Conservation (phyloP, 2,113 vertebrate genomes). For the Nicator chloris region DNA sequence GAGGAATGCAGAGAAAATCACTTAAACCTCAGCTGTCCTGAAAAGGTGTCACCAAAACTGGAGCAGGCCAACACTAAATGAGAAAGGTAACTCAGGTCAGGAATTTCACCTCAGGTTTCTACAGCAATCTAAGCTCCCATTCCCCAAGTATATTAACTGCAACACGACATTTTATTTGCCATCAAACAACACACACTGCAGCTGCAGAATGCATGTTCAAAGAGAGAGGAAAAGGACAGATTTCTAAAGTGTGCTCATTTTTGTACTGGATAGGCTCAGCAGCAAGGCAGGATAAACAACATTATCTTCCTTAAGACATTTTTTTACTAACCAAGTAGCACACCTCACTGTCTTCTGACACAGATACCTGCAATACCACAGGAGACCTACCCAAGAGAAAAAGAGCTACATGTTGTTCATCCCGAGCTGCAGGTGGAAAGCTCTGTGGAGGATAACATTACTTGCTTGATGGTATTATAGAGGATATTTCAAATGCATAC, state of each 20-base stretch:
- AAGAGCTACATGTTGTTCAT: not conserved
- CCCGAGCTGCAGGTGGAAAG: not conserved
- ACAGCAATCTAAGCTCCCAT: not conserved
- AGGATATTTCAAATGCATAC: conserved; percentile 20
- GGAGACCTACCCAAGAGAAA: not conserved
- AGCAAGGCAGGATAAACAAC: not conserved
- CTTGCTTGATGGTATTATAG: not conserved
- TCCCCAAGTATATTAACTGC: not conserved
- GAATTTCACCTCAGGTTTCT: not conserved
- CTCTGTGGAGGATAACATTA: conserved; percentile 18
- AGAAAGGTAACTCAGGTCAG: not conserved
- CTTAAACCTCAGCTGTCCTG: not conserved
- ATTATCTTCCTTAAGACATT: not conserved
- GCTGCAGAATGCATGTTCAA: not conserved
- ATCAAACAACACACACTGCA: not conserved
- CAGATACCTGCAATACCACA: not conserved
- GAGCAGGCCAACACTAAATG: not conserved
- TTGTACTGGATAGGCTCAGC: not conserved
- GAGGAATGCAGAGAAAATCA: not conserved
- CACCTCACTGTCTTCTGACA: not conserved
- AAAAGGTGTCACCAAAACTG: not conserved
- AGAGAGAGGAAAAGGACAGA: not conserved
- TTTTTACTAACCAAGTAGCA: not conserved
- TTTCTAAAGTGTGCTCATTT: not conserved
- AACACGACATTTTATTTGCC: not conserved